These are phyloP conservation scores for Papilio polytes DNA, from an alignment of 1,140 invertebrate genomes.

Conservation along the genomic window DNA sequence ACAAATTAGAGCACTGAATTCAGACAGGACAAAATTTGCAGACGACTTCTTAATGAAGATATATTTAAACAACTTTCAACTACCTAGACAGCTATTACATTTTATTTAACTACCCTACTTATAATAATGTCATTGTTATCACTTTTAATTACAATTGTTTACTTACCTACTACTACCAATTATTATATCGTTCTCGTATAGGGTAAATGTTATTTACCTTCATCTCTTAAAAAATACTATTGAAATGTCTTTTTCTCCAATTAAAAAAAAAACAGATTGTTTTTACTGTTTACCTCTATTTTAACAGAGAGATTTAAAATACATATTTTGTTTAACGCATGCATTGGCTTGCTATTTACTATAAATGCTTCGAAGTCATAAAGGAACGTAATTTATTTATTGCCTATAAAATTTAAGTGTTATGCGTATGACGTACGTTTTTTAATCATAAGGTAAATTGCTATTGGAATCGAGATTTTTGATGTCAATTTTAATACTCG, in stretches of 20 bases:
- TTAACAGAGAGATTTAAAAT: not conserved
- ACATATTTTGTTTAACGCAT: not conserved
- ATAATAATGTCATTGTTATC: too few relatives aligned
- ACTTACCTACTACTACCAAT: too few relatives aligned
- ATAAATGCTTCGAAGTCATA: conserved; percentile 8
- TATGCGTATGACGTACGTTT: conserved; percentile 31
- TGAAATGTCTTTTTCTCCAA: not conserved
- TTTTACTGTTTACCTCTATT: too few relatives aligned
- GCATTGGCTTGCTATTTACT: conserved; percentile 13
- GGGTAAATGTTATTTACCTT: too few relatives aligned
- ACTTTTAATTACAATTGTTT: too few relatives aligned
- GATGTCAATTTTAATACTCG: conserved; percentile 30
- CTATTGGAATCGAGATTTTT: conserved; percentile 25
- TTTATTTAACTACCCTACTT: too few relatives aligned
- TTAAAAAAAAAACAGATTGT: too few relatives aligned
- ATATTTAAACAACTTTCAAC: not conserved
- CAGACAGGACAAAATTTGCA: not conserved
- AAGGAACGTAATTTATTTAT: conserved; percentile 36
- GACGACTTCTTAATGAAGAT: conserved; percentile 9
- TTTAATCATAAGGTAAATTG: conserved; percentile 30
- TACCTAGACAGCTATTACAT: not conserved
- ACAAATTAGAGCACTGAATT: not conserved
- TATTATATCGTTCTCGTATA: too few relatives aligned
- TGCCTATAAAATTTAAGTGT: conserved; percentile 30
- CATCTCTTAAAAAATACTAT: not conserved